A percentile compares a stretch with the other conserved stretches of the same genome.
Evolutionary conservation across 2,113 vertebrate species (phyloP).

Genomic region (Sphaerodactylus townsendi): DNA sequence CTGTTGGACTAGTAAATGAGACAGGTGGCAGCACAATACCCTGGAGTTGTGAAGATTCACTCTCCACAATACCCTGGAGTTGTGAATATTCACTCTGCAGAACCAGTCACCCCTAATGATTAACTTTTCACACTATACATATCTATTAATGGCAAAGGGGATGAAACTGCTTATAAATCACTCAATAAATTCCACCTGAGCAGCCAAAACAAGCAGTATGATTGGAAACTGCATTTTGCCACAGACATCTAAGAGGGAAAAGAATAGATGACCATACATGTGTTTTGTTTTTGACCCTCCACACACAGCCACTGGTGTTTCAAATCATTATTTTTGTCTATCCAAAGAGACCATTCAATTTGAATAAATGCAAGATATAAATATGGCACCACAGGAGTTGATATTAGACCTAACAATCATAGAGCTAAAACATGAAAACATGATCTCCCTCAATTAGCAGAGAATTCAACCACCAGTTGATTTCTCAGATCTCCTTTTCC

Average conservation of each 20-base stretch:
- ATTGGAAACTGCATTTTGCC: background rate
- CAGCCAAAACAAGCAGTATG: background rate
- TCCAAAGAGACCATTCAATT: constrained; percentile 15
- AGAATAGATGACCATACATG: too few species aligned
- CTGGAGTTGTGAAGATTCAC: too few species aligned
- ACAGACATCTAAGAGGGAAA: too few species aligned
- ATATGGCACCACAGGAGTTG: background rate
- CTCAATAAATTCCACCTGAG: background rate
- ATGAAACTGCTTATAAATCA: background rate
- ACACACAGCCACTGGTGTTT: background rate
- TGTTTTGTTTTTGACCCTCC: too few species aligned
- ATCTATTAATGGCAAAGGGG: background rate
- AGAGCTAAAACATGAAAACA: background rate
- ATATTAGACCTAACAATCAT: background rate
- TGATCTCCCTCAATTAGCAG: background rate
- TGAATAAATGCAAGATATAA: background rate
- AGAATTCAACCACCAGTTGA: background rate
- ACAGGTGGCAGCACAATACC: too few species aligned
- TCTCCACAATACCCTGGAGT: too few species aligned
- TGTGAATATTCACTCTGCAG: too few species aligned
- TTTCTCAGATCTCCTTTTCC: constrained; percentile 8
- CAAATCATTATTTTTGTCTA: background rate
- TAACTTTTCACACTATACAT: too few species aligned
- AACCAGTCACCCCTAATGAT: too few species aligned
- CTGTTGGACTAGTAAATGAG: too few species aligned